These are phyloP conservation scores for Bufo bufo DNA, from an alignment of 2,113 vertebrate genomes.

Conservation along the genomic window DNA sequence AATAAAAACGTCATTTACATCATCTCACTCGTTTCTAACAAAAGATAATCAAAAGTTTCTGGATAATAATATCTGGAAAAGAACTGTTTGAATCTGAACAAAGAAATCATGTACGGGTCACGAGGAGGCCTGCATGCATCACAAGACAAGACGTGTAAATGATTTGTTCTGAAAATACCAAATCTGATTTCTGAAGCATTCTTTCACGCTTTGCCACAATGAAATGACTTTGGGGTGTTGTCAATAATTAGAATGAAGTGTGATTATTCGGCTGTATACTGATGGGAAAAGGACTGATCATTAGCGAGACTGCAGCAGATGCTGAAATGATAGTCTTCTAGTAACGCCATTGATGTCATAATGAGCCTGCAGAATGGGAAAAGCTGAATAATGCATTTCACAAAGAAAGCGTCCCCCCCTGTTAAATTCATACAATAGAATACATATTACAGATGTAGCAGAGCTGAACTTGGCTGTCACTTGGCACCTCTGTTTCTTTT, in stretches of 20 bases:
- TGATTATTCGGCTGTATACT: conserved; percentile 48
- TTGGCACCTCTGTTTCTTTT: not conserved
- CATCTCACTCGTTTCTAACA: not conserved
- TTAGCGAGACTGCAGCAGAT: conserved; percentile 51
- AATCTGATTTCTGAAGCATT: conserved; percentile 42
- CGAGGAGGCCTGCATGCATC: conserved; percentile 20
- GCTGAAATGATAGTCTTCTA: conserved; percentile 46
- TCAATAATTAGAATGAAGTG: conserved; percentile 56
- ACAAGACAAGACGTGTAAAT: conserved; percentile 29
- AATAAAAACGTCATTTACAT: too few relatives aligned
- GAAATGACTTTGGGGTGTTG: conserved; percentile 50
- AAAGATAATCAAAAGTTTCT: conserved; percentile 28
- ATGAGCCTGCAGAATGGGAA: conserved; percentile 34
- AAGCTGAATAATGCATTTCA: conserved; percentile 36
- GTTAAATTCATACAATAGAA: not conserved
- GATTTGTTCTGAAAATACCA: conserved; percentile 49
- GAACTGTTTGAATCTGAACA: conserved; percentile 25
- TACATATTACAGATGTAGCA: conserved; percentile 6
- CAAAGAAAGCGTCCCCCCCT: not conserved
- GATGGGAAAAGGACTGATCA: conserved; percentile 32
- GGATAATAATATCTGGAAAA: conserved; percentile 28
- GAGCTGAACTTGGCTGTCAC: not conserved
- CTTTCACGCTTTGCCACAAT: conserved; percentile 51
- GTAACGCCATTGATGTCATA: conserved; percentile 51
- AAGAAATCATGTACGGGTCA: conserved; percentile 38